Conservation (phyloP, 2,888 invertebrate genomes). For the Meteorus cinctellus region DNA sequence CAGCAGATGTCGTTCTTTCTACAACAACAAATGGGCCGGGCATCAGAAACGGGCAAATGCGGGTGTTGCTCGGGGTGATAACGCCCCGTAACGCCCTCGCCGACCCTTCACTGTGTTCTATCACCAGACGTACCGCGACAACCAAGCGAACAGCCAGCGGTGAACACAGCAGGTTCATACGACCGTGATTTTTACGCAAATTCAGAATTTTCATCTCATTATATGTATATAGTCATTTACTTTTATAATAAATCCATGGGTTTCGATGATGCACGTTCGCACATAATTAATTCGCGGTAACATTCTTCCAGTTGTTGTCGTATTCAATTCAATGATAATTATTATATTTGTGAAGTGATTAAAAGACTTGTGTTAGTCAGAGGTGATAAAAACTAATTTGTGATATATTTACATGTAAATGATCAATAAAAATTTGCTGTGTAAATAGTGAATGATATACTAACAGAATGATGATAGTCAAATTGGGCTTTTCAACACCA, state of each 20-base stretch:
- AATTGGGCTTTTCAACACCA: not conserved
- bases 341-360: not conserved
- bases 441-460: conserved; percentile 1
- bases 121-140: conserved; percentile 71
- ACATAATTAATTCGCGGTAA: not conserved
- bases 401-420: not conserved
- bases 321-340: not conserved
- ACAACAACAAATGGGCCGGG: conserved; percentile 23
- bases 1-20: conserved; percentile 52
- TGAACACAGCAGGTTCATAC: conserved; percentile 60
- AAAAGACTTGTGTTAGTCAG: not conserved
- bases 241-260: not conserved
- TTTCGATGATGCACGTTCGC: not conserved
- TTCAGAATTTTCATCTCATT: conserved; percentile 6
- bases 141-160: conserved; percentile 71
- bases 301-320: not conserved
- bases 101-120: conserved; percentile 62
- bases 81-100: conserved; percentile 63
- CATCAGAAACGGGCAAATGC: conserved; percentile 16
- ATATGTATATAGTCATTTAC: not conserved
- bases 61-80: conserved; percentile 23
- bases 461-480: conserved; percentile 3
- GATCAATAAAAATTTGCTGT: not conserved
- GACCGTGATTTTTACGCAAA: conserved; percentile 41
- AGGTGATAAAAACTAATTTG: not conserved